Evolutionary conservation across 2,888 invertebrate genomes (phyloP).

Genomic region (Apotomis betuletana): DNA sequence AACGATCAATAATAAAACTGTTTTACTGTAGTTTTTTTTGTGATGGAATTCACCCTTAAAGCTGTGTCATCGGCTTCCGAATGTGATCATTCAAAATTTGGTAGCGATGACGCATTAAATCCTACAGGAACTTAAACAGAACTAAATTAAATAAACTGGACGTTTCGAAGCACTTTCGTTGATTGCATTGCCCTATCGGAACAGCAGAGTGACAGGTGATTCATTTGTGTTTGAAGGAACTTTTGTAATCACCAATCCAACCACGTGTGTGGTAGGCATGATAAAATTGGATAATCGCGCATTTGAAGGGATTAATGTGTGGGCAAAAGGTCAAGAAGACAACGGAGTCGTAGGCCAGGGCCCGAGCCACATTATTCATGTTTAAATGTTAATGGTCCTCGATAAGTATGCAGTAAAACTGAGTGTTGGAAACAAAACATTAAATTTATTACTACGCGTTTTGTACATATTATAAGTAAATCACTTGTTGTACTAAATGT

Average conservation of each 20-base stretch:
- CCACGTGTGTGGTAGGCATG: slow-evolving; percentile 40
- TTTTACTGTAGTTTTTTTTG: background rate
- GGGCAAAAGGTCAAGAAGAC: slow-evolving; percentile 47
- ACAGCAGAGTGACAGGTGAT: slow-evolving; percentile 33
- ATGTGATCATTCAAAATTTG: background rate
- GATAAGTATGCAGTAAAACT: slow-evolving; percentile 50
- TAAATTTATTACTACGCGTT: slow-evolving; percentile 45
- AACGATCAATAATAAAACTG: slow-evolving; percentile 1
- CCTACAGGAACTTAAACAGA: background rate
- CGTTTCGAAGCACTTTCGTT: background rate
- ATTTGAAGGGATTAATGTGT: slow-evolving; percentile 48
- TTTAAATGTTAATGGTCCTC: slow-evolving; percentile 53
- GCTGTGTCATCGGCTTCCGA: background rate
- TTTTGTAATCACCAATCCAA: slow-evolving; percentile 39
- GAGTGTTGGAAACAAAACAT: slow-evolving; percentile 42
- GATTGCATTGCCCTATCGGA: slow-evolving; percentile 27
- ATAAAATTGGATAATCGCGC: slow-evolving; percentile 47
- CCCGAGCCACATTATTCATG: slow-evolving; percentile 51
- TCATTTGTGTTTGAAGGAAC: slow-evolving; percentile 25
- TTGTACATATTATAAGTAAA: slow-evolving; percentile 26
- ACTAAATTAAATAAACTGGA: background rate
- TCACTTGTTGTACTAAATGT: slow-evolving; percentile 1
- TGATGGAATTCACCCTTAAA: background rate
- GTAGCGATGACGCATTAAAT: background rate
- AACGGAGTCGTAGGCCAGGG: slow-evolving; percentile 46